Evolutionary conservation across 2,113 vertebrate genomes (phyloP).

Genomic region (Eulemur macaco): DNA sequence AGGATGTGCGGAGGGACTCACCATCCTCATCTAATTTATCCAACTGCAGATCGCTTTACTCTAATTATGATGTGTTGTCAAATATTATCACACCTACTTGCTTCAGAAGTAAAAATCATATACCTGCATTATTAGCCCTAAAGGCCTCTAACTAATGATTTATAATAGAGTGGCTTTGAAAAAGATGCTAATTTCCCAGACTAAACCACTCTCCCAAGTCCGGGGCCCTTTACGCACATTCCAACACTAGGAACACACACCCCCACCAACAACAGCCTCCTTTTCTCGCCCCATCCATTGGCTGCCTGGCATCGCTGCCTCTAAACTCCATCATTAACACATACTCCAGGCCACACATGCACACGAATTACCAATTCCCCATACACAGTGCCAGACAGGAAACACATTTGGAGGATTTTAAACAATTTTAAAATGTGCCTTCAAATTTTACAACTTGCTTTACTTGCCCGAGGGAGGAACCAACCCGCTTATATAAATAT

Average conservation of each 20-base stretch:
- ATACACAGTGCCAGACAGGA: slow-evolving; percentile 65
- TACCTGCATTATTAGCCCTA: background rate
- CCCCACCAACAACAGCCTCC: slow-evolving; percentile 40
- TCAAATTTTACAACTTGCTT: slow-evolving; percentile 77
- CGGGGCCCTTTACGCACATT: slow-evolving; percentile 56
- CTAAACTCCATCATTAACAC: slow-evolving; percentile 54
- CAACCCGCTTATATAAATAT: slow-evolving; percentile 67
- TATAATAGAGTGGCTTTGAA: slow-evolving; percentile 6
- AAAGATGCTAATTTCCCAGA: slow-evolving; percentile 66
- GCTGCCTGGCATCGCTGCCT: background rate
- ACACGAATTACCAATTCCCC: background rate
- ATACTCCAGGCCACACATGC: slow-evolving; percentile 63
- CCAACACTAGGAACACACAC: slow-evolving; percentile 46
- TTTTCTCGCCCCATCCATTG: background rate
- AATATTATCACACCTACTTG: background rate
- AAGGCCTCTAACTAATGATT: slow-evolving; percentile 4
- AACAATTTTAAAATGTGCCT: slow-evolving; percentile 75
- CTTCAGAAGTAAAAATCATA: slow-evolving; percentile 43
- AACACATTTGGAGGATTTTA: slow-evolving; percentile 71
- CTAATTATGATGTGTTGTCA: background rate
- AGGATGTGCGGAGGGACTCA: fast-evolving
- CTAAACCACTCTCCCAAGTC: background rate
- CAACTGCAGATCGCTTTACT: fast-evolving
- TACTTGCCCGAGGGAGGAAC: slow-evolving; percentile 69
- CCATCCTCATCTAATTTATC: background rate